Evolutionary conservation across 2,888 invertebrate genomes (phyloP).

Genomic region (Patella pellucida): DNA sequence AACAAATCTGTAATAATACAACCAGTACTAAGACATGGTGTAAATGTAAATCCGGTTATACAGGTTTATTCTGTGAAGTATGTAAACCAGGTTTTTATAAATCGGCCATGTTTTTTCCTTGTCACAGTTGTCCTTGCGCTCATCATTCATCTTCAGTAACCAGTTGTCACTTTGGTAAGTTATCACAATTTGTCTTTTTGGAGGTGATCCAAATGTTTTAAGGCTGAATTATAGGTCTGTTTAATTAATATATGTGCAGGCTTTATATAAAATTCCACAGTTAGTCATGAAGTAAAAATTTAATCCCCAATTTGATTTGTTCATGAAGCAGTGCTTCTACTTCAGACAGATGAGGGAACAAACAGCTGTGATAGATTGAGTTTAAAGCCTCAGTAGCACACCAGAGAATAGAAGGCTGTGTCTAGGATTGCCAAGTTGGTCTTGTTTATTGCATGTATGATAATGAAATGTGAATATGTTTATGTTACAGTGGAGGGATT

Average conservation of each 20-base stretch:
- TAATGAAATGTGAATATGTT: too few relatives aligned
- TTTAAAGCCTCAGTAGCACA: too few relatives aligned
- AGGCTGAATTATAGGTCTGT: neutral
- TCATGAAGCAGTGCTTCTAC: too few relatives aligned
- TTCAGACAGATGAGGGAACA: too few relatives aligned
- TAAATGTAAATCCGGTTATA: slow-evolving; percentile 46
- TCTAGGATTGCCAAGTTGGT: too few relatives aligned
- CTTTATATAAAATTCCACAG: too few relatives aligned
- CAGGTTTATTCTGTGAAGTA: slow-evolving; percentile 56
- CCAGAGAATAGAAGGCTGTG: too few relatives aligned
- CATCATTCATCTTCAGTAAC: slow-evolving; percentile 33
- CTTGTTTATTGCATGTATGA: too few relatives aligned
- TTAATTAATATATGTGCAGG: too few relatives aligned
- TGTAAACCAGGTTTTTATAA: slow-evolving; percentile 54
- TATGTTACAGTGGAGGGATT: slow-evolving; percentile 50
- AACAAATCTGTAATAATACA: slow-evolving; percentile 27
- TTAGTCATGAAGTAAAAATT: too few relatives aligned
- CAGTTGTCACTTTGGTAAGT: slow-evolving; percentile 56
- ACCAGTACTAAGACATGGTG: slow-evolving; percentile 37
- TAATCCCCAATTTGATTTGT: too few relatives aligned
- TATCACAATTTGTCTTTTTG: neutral
- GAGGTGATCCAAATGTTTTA: neutral
- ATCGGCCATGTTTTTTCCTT: slow-evolving; percentile 44
- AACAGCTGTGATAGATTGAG: too few relatives aligned
- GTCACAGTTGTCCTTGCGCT: slow-evolving; percentile 57